phyloP scores from a whole-genome alignment of 2,888 invertebrate genomes.

The Dryococelus australis region DNA sequence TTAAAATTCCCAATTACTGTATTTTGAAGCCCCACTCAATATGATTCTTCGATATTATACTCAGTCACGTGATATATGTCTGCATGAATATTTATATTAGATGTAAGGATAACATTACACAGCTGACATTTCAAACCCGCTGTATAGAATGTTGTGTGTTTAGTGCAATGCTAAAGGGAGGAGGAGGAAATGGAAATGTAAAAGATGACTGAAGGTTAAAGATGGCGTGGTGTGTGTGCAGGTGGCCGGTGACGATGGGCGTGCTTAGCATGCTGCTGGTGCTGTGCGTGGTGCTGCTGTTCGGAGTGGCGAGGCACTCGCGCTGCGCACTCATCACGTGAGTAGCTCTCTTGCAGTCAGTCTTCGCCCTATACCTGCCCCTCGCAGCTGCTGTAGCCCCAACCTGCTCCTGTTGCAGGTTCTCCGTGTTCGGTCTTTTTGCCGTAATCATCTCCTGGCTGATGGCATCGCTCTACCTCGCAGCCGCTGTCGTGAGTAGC shows the following conservation, averaged over 20 bases:
- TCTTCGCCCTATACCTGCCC: background rate
- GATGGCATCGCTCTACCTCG: constrained; percentile 86
- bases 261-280: constrained; percentile 85
- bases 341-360: constrained; percentile 51
- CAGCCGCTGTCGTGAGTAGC: constrained; percentile 75
- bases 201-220: too few species aligned
- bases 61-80: too few species aligned
- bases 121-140: too few species aligned
- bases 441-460: constrained; percentile 90
- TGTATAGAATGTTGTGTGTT: too few species aligned
- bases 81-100: too few species aligned
- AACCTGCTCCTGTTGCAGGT: constrained; percentile 58
- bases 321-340: constrained; percentile 85
- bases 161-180: too few species aligned
- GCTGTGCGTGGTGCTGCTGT: constrained; percentile 86
- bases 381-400: too few species aligned
- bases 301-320: constrained; percentile 88
- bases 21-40: too few species aligned
- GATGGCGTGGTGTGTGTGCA: constrained; percentile 52
- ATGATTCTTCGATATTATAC: too few species aligned
- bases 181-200: too few species aligned
- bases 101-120: too few species aligned
- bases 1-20: too few species aligned
- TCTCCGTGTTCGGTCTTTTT: constrained; percentile 85
- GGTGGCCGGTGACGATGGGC: constrained; percentile 91